Evolutionary conservation across 2,888 invertebrate species (phyloP).

Genomic region (Thymelicus sylvestris): DNA sequence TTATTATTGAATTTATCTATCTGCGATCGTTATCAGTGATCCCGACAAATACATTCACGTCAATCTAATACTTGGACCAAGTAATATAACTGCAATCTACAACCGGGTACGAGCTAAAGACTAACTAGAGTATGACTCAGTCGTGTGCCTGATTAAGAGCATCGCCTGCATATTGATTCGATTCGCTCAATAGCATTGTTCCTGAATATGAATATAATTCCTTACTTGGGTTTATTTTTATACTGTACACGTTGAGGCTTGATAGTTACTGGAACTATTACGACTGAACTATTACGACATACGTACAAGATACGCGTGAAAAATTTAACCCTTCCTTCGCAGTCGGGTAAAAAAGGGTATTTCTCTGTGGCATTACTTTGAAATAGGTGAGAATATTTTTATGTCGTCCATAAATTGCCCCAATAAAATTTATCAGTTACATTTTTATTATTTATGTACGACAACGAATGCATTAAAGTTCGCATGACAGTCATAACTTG

Average conservation of each 20-base stretch:
- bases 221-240: slow-evolving; percentile 30
- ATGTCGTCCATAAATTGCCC: too few relatives aligned
- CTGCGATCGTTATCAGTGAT: neutral
- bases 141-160: slow-evolving; percentile 42
- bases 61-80: slow-evolving; percentile 42
- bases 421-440: too few relatives aligned
- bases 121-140: slow-evolving; percentile 17
- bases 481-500: neutral
- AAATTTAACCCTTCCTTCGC: too few relatives aligned
- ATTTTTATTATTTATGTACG: too few relatives aligned
- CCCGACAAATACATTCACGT: slow-evolving; percentile 10
- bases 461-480: too few relatives aligned
- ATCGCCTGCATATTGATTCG: slow-evolving; percentile 48
- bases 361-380: too few relatives aligned
- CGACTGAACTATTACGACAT: too few relatives aligned
- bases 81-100: slow-evolving; percentile 67
- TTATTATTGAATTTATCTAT: too few relatives aligned
- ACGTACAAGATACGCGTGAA: too few relatives aligned
- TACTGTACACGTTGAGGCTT: slow-evolving; percentile 1
- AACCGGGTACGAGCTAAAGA: slow-evolving; percentile 28
- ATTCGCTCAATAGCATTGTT: slow-evolving; percentile 38
- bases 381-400: too few relatives aligned
- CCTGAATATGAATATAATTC: slow-evolving; percentile 30
- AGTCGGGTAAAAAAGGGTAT: too few relatives aligned
- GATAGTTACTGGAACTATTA: neutral